Percentiles rank a stretch among this genome's conserved stretches.
phyloP scores from a whole-genome alignment of 2,113 vertebrate genomes.

The Macaca fascicularis region T2T-MFA8v1.1 NC_088380.1:109791001-109791500 shows the following conservation, averaged over 20 bases:
- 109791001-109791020: conserved; percentile 49
- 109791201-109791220: conserved; percentile 12
- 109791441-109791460: not conserved
- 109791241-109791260: not conserved
- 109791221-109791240: conserved; percentile 68
- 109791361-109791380: not conserved
- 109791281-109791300: conserved; percentile 40
- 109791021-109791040: conserved; percentile 30
- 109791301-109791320: not conserved
- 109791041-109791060: conserved; percentile 56
- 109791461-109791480: not conserved
- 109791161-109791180: conserved; percentile 49
- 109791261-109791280: not conserved
- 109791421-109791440: not conserved
- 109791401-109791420: not conserved
- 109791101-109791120: conserved; percentile 65
- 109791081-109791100: conserved; percentile 45
- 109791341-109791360: not conserved
- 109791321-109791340: not conserved
- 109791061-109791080: conserved; percentile 10
- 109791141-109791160: conserved; percentile 43
- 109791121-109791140: conserved; percentile 22
- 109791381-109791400: not conserved
- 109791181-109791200: conserved; percentile 70
- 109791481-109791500: not conserved